Evolutionary conservation across 2,797 vertebrate species (phyloP), one percentile per base, ranked within the genome.

Genomic region (Diplodus puntazzo): DNA sequence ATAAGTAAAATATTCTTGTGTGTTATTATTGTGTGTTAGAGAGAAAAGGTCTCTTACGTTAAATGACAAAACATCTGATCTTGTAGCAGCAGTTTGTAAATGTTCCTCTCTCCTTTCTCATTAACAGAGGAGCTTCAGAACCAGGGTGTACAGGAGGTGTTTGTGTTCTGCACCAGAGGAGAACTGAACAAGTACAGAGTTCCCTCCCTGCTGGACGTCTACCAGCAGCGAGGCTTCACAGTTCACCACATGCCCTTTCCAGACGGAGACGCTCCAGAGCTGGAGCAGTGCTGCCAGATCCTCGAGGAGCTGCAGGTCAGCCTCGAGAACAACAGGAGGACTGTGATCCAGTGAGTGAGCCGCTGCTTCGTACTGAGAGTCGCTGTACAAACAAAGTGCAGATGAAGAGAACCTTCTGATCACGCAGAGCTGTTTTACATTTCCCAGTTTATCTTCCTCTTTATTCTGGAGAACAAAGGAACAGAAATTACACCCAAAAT

Each of bases 161-260:
- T 98, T 93, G 96, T 98, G 79, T 95, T 98, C 85, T 98, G 97
- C 92, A 98, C 97, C 81, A 94, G 95, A 88, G 96, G 96, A 39
- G 97, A 99, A 78, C 95, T 99, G 23, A 88, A 87, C 62, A 97
- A 95, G 81, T 98, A 98, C 75, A 79, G 96, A 69, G 97, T 98
- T 1, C 97, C 97, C 43, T 95, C 95, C 75, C 94, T 99, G 52
- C 72, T 97, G 67, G 96, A 97, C 20, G 57, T 92, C 46, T 98
- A 98, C 90, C 82, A 81, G 5, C 95, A 95, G 83, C 86, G 77
- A 0, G 96, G 95, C 69, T 89, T 98, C 80, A 75, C 78, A 0
- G 95, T 97, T 59, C 97, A 98, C 79, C 97, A 98, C 85, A 77
- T 94, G 63, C 97, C 97, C 46, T 95, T 98, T 79, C 92, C 90